Percentiles rank a stretch among this genome's conserved stretches.
phyloP scores from a whole-genome alignment of 2,888 invertebrate species.

The Sesia apiformis region DNA sequence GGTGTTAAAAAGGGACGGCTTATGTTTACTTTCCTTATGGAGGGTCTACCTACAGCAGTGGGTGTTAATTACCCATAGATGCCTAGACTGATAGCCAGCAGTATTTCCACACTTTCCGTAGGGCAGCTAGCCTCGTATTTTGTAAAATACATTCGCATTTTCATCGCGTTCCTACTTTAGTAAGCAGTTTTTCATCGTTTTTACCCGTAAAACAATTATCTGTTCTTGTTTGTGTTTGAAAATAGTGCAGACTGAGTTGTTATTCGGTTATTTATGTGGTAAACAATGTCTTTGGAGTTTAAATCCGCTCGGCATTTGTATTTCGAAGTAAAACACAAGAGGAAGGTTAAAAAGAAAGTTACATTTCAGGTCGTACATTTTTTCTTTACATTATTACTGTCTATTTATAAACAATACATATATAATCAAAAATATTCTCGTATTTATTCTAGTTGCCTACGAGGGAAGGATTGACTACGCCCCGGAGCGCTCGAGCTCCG shows the following conservation, averaged over 20 bases:
- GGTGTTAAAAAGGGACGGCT: slow-evolving; percentile 35
- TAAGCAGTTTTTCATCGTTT: not conserved
- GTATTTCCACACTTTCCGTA: not conserved
- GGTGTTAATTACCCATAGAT: slow-evolving; percentile 48
- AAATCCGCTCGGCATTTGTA: slow-evolving; percentile 42
- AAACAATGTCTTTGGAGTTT: slow-evolving; percentile 49
- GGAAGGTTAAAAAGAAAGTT: slow-evolving; percentile 52
- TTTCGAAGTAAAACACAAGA: slow-evolving; percentile 53
- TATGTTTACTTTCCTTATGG: slow-evolving; percentile 28
- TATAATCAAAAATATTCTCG: not conserved
- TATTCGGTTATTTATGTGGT: not conserved
- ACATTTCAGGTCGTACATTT: slow-evolving; percentile 44
- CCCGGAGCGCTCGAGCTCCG: slow-evolving; percentile 65
- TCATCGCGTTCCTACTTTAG: too few species aligned
- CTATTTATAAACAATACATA: too few species aligned
- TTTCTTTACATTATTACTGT: not conserved
- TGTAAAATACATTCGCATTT: too few species aligned
- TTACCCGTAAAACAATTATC: not conserved
- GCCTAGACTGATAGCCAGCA: slow-evolving; percentile 35
- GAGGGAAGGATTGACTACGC: slow-evolving; percentile 59
- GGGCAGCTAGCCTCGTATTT: not conserved
- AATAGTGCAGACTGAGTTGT: too few species aligned
- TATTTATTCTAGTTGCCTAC: slow-evolving; percentile 48
- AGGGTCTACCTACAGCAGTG: slow-evolving; percentile 26
- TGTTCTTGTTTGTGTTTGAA: not conserved